Evolutionary conservation across 2,797 vertebrate species (phyloP), one percentile per base, ranked within the genome.

Genomic region (Oreortyx pictus): DNA sequence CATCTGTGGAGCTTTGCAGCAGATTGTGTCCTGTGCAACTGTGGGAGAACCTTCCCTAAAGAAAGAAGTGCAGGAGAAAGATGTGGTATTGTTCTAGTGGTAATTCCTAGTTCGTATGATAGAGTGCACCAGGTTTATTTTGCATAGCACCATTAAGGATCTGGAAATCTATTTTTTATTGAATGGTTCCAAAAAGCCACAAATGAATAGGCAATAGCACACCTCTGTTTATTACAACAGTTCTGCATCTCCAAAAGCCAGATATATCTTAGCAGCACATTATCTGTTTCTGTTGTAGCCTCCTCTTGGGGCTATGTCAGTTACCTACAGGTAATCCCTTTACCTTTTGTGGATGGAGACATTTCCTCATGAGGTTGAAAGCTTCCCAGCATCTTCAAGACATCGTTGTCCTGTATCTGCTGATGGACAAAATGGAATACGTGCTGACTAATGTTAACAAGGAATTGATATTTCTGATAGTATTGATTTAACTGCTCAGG

Each of bases 61-160:
- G 13, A 73, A 29, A 64, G 20, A 43, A 31, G 4, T 75, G 61
- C 33, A 33, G 25, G 25, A 37, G 60, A 65, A 62, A 62, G 56
- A 14, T 73, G 37, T 56, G 44, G 3, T 25, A 4, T 25, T 2
- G 43, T 59, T 82, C 43, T 77, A 3, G 56, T 64, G 52, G 11
- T 33, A 70, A 39, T 66, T 57, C 9, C 25, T 59, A 4, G 29
- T 82, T 68, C 27, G 41, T 74, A 20, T 47, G 27, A 24, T 5
- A 29, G 6, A 65, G 14, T 11, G 12, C 39, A 79, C 64, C 5
- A 39, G 52, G 73, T 43, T 59, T 39, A 6, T 67, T 13, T 73
- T 49, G 1, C 0, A 1, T 5, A 76, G 29, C 16, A 52, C 29
- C 0, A 0, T 39, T 64, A 70, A 65, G 41, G 16, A 56, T 57